Conservation (phyloP, 2,888 invertebrate genomes). For the Chrysomela aeneicollis region DNA sequence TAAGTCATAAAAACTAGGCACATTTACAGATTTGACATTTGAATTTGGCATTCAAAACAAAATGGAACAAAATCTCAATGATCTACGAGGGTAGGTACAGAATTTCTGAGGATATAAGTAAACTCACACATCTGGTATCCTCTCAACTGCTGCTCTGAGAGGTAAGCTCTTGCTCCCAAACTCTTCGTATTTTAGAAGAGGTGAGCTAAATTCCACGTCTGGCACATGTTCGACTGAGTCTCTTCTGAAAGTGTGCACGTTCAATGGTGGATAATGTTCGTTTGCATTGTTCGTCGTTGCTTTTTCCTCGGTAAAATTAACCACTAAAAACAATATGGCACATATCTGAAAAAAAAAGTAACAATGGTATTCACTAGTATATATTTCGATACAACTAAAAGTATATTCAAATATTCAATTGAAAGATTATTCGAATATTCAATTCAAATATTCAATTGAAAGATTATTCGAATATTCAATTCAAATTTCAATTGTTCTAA, state of each 20-base stretch:
- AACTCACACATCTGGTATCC: slow-evolving; percentile 66
- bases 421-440: no score
- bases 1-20: no score
- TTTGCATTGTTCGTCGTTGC: slow-evolving; percentile 44
- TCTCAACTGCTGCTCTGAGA: slow-evolving; percentile 80
- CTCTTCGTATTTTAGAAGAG: slow-evolving; percentile 42
- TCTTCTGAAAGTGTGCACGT: slow-evolving; percentile 58
- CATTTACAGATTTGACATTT: no score
- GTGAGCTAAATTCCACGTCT: slow-evolving; percentile 22
- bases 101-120: background rate
- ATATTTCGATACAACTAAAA: no score
- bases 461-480: no score
- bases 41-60: no score
- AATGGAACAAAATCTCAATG: no score
- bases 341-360: slow-evolving; percentile 48
- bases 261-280: slow-evolving; percentile 51
- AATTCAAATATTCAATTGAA: no score
- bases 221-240: slow-evolving; percentile 62
- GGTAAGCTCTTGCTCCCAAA: slow-evolving; percentile 66
- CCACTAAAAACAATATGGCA: slow-evolving; percentile 45
- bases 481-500: no score
- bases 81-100: no score
- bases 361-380: no score
- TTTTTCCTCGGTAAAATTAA: slow-evolving; percentile 51
- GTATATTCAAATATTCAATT: no score